Conservation (phyloP, 1,140 invertebrate genomes). For the Bombus superbus region DNA sequence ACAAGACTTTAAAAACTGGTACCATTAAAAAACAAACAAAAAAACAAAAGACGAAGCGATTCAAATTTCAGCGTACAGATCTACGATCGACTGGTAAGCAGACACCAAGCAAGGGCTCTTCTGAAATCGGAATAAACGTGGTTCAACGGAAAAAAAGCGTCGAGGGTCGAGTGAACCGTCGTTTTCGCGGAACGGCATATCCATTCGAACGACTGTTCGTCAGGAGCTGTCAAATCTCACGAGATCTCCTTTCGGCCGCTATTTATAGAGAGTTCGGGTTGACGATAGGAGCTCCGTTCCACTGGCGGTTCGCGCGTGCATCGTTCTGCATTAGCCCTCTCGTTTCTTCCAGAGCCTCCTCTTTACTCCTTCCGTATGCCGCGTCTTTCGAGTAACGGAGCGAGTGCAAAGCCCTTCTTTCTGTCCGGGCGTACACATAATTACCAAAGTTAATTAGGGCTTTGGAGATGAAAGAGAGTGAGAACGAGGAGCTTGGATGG, state of each 20-base stretch:
- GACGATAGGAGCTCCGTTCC: not conserved
- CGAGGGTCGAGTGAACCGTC: not conserved
- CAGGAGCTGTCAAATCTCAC: conserved; percentile 38
- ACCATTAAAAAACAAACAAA: not conserved
- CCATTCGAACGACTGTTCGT: conserved; percentile 6
- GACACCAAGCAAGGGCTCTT: not conserved
- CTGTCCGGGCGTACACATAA: conserved; percentile 66
- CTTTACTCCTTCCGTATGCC: not conserved
- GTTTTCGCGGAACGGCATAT: conserved; percentile 21
- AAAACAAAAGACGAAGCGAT: not conserved
- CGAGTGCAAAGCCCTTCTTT: conserved; percentile 53
- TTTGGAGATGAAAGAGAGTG: conserved; percentile 64
- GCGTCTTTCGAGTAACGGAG: not conserved
- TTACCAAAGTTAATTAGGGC: conserved; percentile 71
- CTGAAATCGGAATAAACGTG: conserved; percentile 24
- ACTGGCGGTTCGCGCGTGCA: conserved; percentile 7
- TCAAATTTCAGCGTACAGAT: not conserved
- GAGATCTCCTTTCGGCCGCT: conserved; percentile 13
- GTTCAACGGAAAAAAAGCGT: not conserved
- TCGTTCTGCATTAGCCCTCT: conserved; percentile 13
- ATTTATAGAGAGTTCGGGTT: conserved; percentile 51
- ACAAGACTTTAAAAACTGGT: not conserved
- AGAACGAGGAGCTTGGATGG: conserved; percentile 29
- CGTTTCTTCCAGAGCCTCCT: not conserved
- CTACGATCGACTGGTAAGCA: not conserved